Conservation (phyloP, 2,888 invertebrate species). For the Himalopsyche anomala region DNA sequence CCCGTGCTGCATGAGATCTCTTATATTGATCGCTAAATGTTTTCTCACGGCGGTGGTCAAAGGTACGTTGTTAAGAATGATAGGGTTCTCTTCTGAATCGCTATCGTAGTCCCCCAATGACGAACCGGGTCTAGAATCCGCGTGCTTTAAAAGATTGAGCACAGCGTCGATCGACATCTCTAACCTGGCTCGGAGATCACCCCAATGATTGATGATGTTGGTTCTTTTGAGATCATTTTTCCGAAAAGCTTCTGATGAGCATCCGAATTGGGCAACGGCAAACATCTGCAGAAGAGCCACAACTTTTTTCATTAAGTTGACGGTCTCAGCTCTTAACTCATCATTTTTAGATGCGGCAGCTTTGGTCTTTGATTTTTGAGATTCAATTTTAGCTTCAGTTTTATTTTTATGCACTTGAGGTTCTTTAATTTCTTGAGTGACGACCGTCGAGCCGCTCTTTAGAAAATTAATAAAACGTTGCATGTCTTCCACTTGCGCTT, state of each 20-base stretch:
- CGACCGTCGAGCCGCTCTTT: conserved; percentile 85
- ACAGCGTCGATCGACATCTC: conserved; percentile 91
- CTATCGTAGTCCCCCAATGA: conserved; percentile 79
- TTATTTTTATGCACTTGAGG: conserved; percentile 38
- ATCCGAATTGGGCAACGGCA: conserved; percentile 94
- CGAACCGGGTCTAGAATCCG: conserved; percentile 72
- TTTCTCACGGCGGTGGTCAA: conserved; percentile 93
- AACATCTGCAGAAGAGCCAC: conserved; percentile 95
- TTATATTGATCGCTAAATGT: conserved; percentile 91
- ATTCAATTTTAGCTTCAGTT: conserved; percentile 42
- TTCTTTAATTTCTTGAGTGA: conserved; percentile 69
- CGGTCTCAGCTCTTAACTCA: conserved; percentile 78
- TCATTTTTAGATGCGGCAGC: conserved; percentile 68
- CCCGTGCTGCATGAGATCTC: conserved; percentile 97
- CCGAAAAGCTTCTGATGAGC: conserved; percentile 83
- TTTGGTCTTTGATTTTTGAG: conserved; percentile 54
- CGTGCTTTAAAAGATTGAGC: conserved; percentile 78
- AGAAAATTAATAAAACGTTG: conserved; percentile 97
- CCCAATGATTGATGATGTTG: conserved; percentile 94
- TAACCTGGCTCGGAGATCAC: conserved; percentile 93
- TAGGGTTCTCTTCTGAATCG: conserved; percentile 78
- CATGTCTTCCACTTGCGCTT: conserved; percentile 97
- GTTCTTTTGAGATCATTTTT: conserved; percentile 90
- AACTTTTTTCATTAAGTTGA: conserved; percentile 90
- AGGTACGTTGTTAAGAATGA: conserved; percentile 83